These are phyloP conservation scores for Hydrocynus forskahlii DNA, from an alignment of 2,797 vertebrate genomes.

Conservation along the genomic window DNA sequence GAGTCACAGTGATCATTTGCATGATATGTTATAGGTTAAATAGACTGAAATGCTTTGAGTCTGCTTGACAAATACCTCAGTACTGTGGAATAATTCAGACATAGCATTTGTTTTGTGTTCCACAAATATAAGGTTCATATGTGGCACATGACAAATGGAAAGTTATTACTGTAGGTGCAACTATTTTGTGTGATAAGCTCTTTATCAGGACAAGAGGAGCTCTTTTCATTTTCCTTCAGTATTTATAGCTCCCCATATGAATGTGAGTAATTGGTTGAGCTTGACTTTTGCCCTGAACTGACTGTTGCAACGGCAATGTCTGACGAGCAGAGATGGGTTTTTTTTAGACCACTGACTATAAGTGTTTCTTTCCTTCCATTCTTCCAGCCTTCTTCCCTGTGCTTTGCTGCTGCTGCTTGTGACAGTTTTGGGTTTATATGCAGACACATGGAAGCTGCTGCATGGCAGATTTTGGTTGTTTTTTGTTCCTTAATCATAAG, in stretches of 20 bases:
- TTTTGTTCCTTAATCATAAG: conserved; percentile 39
- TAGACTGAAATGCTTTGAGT: background rate
- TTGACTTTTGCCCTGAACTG: conserved; percentile 43
- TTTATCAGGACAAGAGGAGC: conserved; percentile 5
- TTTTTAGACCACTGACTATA: conserved; percentile 43
- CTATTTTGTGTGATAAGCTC: conserved; percentile 11
- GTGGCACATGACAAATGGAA: background rate
- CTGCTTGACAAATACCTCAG: background rate
- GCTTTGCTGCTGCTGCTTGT: conserved; percentile 23
- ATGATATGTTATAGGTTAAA: background rate
- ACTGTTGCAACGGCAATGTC: conserved; percentile 16
- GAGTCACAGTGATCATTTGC: background rate
- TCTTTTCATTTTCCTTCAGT: conserved; percentile 23
- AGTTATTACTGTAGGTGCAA: conserved; percentile 1
- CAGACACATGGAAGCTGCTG: conserved; percentile 25
- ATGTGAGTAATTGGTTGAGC: conserved; percentile 40
- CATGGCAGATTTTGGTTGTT: conserved; percentile 29
- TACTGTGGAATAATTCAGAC: background rate
- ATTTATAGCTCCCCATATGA: conserved; percentile 42
- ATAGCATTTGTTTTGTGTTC: background rate
- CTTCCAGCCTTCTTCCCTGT: conserved; percentile 5
- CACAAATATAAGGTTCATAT: conserved; percentile 5
- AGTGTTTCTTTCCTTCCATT: conserved; percentile 39
- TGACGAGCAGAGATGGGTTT: conserved; percentile 34
- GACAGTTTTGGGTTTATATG: conserved; percentile 50